Percentiles rank a stretch among this genome's conserved stretches.
phyloP scores from a whole-genome alignment of 2,888 invertebrate species.

The Mantis religiosa region DNA sequence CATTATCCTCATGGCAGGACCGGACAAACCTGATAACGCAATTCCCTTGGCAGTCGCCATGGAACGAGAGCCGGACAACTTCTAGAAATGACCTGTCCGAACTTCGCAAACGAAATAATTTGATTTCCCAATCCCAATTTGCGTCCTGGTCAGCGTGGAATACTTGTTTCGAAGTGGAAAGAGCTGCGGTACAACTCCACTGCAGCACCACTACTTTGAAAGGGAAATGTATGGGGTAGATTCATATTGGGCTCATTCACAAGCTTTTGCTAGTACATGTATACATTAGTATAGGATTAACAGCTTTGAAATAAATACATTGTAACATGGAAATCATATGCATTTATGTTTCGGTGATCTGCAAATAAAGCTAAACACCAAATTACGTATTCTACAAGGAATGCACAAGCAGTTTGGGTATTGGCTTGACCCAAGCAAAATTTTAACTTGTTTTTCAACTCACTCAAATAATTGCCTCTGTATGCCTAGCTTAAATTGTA shows the following conservation, averaged over 20 bases:
- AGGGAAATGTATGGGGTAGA: not conserved
- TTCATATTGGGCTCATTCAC: not conserved
- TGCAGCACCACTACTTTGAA: not conserved
- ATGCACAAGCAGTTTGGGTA: too few species aligned
- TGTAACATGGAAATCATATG: too few species aligned
- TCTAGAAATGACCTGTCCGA: not conserved
- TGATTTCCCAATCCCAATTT: slow-evolving; percentile 8
- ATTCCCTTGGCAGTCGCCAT: not conserved
- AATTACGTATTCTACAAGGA: too few species aligned
- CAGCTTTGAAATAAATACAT: too few species aligned
- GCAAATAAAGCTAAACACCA: too few species aligned
- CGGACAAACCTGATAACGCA: not conserved
- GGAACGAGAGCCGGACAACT: not conserved
- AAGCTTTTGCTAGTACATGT: not conserved
- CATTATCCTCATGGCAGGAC: not conserved
- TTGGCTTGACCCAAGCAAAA: too few species aligned
- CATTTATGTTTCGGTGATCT: too few species aligned
- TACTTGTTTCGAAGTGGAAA: not conserved
- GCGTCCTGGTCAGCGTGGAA: slow-evolving; percentile 1
- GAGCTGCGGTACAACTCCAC: not conserved
- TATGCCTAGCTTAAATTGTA: too few species aligned
- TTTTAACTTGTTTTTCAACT: too few species aligned
- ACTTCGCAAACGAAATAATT: slow-evolving; percentile 4
- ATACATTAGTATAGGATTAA: too few species aligned
- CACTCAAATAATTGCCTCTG: too few species aligned